Evolutionary conservation across 2,113 vertebrate species (phyloP).

Genomic region (Probosciger aterrimus): DNA sequence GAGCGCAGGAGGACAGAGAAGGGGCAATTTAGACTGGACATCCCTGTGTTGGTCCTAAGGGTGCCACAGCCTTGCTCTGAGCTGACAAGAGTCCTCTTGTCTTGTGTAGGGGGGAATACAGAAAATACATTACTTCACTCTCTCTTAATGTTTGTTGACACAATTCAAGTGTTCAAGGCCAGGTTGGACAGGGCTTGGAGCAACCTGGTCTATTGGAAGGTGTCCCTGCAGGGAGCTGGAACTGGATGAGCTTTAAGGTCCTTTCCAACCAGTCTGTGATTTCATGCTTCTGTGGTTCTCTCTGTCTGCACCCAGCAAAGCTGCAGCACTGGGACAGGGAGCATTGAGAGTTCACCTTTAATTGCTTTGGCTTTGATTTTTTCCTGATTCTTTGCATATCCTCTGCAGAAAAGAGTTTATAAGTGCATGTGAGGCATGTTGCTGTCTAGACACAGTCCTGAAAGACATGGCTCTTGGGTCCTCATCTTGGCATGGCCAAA

Average conservation of each 20-base stretch:
- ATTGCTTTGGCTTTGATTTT: background rate
- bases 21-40: background rate
- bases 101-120: fast-evolving
- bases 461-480: background rate
- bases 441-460: background rate
- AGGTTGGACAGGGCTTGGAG: background rate
- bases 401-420: background rate
- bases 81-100: background rate
- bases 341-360: background rate
- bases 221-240: background rate
- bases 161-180: background rate
- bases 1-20: background rate
- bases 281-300: background rate
- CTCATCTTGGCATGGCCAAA: background rate
- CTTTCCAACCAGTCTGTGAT: background rate
- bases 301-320: background rate
- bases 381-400: background rate
- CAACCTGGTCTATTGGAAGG: background rate
- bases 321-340: background rate
- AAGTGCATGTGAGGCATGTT: background rate
- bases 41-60: background rate
- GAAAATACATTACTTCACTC: background rate
- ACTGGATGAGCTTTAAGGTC: background rate
- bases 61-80: background rate
- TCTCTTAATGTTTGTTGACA: background rate